Conservation (phyloP, 92 coral and sea anemone genomes). For the Palythoa caribaeorum region DNA sequence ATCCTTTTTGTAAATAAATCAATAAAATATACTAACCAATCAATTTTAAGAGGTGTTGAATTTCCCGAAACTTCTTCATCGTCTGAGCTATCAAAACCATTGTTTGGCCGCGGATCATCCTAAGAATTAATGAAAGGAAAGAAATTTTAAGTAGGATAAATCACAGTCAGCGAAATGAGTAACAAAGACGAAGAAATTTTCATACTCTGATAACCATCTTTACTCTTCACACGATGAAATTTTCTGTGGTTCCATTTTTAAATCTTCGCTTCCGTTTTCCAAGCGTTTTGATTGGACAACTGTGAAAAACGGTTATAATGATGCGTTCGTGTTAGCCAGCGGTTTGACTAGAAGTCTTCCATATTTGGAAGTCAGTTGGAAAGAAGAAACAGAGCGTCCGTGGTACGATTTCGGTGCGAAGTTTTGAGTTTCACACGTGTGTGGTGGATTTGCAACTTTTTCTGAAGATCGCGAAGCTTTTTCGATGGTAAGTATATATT, state of each 20-base stretch:
- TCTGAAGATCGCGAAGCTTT: neutral
- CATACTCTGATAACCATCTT: conserved; percentile 46
- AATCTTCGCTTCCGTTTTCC: neutral
- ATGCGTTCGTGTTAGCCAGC: neutral
- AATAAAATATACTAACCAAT: conserved; percentile 61
- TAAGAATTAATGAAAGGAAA: conserved; percentile 6
- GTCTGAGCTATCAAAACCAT: conserved; percentile 87
- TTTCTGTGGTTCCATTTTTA: neutral
- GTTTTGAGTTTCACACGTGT: conserved; percentile 20
- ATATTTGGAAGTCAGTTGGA: conserved; percentile 5
- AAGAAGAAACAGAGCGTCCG: neutral
- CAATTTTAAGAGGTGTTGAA: conserved; percentile 72
- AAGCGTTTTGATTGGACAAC: conserved; percentile 30
- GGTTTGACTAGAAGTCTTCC: neutral
- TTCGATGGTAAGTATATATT: neutral
- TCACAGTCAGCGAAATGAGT: neutral
- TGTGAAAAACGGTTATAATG: neutral
- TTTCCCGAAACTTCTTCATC: conserved; percentile 63
- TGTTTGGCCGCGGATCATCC: conserved; percentile 54
- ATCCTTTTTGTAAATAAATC: neutral
- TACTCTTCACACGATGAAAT: neutral
- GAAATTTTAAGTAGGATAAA: neutral
- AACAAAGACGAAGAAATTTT: neutral
- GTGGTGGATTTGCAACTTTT: neutral
- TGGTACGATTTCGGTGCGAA: neutral